A percentile compares a stretch with the other conserved stretches of the same genome.
These are phyloP conservation scores for Alviniconcha marisindica DNA, from an alignment of 1,140 invertebrate genomes.

Conservation along the genomic window DNA sequence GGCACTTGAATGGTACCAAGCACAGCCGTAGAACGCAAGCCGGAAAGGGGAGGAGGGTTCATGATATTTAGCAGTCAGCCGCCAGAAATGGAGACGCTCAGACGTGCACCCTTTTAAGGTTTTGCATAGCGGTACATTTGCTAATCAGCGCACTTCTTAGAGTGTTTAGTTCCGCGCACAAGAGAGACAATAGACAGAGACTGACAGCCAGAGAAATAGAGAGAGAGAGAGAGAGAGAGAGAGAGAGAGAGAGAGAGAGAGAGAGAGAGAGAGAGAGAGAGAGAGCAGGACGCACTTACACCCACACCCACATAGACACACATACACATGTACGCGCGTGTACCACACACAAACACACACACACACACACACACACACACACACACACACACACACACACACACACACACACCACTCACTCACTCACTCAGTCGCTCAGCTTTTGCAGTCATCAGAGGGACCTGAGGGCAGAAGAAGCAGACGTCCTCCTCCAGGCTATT, in stretches of 20 bases:
- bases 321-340: not conserved
- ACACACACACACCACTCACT: not conserved
- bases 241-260: slow-evolving; percentile 9
- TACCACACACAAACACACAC: not conserved
- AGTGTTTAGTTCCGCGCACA: too few species aligned
- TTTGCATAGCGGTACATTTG: too few species aligned
- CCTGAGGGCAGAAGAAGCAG: too few species aligned
- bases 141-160: too few species aligned
- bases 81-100: too few species aligned
- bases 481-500: too few species aligned
- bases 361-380: not conserved
- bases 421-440: not conserved
- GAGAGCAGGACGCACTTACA: not conserved
- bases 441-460: too few species aligned
- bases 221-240: slow-evolving; percentile 9
- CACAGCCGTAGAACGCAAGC: too few species aligned
- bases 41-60: too few species aligned
- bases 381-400: not conserved
- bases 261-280: not conserved
- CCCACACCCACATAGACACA: not conserved
- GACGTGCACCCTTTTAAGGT: too few species aligned
- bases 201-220: not conserved
- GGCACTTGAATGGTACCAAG: too few species aligned
- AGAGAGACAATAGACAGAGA: not conserved
- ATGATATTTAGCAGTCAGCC: too few species aligned